Evolutionary conservation across 2,113 vertebrate species (phyloP).

Genomic region (Pelmatolapia mariae): DNA sequence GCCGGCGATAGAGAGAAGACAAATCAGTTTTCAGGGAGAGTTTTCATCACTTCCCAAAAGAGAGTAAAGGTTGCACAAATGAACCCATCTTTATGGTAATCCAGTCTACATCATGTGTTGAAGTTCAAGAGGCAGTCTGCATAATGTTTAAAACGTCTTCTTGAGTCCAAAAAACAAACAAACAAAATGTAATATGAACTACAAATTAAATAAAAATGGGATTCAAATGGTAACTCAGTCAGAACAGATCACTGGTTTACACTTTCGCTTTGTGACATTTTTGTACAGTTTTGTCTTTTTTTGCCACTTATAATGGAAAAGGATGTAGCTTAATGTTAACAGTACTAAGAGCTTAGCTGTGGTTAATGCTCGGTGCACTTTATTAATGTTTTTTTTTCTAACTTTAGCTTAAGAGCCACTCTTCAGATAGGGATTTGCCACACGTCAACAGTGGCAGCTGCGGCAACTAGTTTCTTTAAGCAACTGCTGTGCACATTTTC

Average conservation of each 20-base stretch:
- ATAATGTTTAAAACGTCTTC: not conserved
- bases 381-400: not conserved
- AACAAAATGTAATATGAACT: not conserved
- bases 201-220: not conserved
- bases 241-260: not conserved
- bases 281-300: not conserved
- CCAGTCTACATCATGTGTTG: not conserved
- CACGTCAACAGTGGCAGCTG: slow-evolving; percentile 2
- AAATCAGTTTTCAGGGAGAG: slow-evolving; percentile 10
- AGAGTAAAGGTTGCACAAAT: not conserved
- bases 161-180: not conserved
- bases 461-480: slow-evolving; percentile 1
- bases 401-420: not conserved
- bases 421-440: slow-evolving; percentile 40
- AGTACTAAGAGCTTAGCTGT: slow-evolving; percentile 5
- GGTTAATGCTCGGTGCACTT: slow-evolving; percentile 13
- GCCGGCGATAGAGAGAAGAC: not conserved
- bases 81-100: not conserved
- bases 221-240: not conserved
- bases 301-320: not conserved
- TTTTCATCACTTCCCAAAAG: not conserved
- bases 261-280: not conserved
- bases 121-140: not conserved
- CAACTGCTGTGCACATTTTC: not conserved
- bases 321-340: not conserved